These are phyloP conservation scores for Perca flavescens DNA, from an alignment of 2,113 vertebrate species.

Conservation along the genomic window DNA sequence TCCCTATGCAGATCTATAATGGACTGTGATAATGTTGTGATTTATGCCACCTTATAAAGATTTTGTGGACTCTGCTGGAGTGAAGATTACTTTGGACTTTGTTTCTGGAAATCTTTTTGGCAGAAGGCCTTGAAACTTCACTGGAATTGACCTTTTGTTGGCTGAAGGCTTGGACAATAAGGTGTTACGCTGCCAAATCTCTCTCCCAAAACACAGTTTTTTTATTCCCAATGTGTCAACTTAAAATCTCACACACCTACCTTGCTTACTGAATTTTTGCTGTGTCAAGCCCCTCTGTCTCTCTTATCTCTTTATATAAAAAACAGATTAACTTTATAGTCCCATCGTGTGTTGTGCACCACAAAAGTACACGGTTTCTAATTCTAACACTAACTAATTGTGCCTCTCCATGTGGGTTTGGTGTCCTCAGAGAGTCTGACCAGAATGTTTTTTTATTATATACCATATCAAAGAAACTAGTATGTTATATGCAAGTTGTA, in stretches of 20 bases:
- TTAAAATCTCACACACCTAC: background rate
- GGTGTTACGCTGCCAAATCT: constrained; percentile 24
- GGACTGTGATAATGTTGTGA: constrained; percentile 3
- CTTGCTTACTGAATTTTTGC: background rate
- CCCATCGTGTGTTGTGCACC: background rate
- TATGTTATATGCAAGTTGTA: constrained; percentile 58
- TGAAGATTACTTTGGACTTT: constrained; percentile 47
- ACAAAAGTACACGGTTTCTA: constrained; percentile 32
- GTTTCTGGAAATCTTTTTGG: constrained; percentile 13
- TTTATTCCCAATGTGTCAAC: background rate
- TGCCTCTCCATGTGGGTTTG: constrained; percentile 56
- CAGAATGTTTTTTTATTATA: constrained; percentile 34
- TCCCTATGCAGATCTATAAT: constrained; percentile 51
- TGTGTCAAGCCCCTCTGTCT: background rate
- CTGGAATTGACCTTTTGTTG: constrained; percentile 9
- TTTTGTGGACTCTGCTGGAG: constrained; percentile 18
- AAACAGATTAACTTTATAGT: constrained; percentile 20
- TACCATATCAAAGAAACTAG: constrained; percentile 29
- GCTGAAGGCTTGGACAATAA: background rate
- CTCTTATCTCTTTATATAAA: background rate
- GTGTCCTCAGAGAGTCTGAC: constrained; percentile 23
- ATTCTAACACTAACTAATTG: constrained; percentile 14
- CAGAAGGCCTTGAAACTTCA: constrained; percentile 18
- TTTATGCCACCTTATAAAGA: constrained; percentile 31
- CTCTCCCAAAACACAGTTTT: background rate